Evolutionary conservation across 2,888 invertebrate species (phyloP), one percentile per base, ranked within the genome.

Genomic region (Octodonta nipae): DNA sequence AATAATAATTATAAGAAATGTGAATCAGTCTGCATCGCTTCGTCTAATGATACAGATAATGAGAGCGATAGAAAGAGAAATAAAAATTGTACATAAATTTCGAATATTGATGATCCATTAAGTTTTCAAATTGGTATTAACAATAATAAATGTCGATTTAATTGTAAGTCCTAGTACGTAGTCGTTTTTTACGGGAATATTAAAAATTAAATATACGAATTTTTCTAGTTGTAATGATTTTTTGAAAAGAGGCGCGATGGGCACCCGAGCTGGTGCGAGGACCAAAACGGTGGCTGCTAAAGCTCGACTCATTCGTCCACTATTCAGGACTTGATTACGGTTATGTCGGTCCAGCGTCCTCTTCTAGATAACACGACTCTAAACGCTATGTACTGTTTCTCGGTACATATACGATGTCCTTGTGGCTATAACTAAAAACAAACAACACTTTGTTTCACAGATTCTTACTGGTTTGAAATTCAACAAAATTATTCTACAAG

Each of bases 231-330:
- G 52, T 46, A 45, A 53, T 55, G 50, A 46, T 50, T 44, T 45
- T 20, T 11, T 13, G 46, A 49, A 50, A 54, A 51, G 54, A 56
- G 55, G 56, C 55, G 54, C 53, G 51, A n/a, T 52, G 53, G 53
- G 54, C 52, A 51, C 52, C 56, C 48, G 43, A 52, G 61, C 61
- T 61, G 61, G 61, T 61, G 60, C 56, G 61, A 60, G 61, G 61
- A 60, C 60, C 61, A 60, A 60, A 44, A 37, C 47, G 51, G 52
- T 54, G 49, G 52, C 51, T 50, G 49, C 48, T n/a, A 48, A 45
- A 52, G 49, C 49, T 52, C 51, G 52, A 48, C 46, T 36, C 40
- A 37, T 37, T 37, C 28, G 34, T 35, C 26, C 26, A 13, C 8
- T 13, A 22, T 22, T 10, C 8, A 12, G 12, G 33, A 14, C n/a